These are phyloP conservation scores for Machimus rusticus DNA, from an alignment of 2,888 invertebrate genomes.

Conservation along the genomic window DNA sequence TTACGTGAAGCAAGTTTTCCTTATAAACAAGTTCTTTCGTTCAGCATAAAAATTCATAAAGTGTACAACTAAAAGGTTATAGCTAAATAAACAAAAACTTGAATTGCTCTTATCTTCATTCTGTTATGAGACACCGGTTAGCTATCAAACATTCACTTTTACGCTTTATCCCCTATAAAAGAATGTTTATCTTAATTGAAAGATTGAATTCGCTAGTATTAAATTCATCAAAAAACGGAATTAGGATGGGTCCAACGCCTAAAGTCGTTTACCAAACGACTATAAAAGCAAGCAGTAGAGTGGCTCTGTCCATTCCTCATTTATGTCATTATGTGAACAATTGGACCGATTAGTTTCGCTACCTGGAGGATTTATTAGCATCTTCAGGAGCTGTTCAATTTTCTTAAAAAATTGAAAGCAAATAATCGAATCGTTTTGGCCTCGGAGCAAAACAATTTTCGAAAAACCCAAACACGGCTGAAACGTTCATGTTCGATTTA, in stretches of 20 bases:
- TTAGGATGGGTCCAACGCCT: background rate
- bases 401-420: background rate
- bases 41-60: too few species aligned
- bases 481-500: background rate
- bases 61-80: too few species aligned
- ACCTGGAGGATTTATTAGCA: background rate
- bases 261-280: background rate
- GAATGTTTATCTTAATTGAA: background rate
- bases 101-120: too few species aligned
- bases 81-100: too few species aligned
- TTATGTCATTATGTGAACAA: background rate
- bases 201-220: background rate
- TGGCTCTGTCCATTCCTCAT: background rate
- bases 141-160: too few species aligned
- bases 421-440: background rate
- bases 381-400: background rate
- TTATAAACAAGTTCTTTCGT: too few species aligned
- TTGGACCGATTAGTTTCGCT: background rate
- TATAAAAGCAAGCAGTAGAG: background rate
- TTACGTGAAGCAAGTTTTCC: too few species aligned
- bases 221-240: background rate
- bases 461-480: background rate
- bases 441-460: background rate
- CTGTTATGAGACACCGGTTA: too few species aligned
- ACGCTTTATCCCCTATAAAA: too few species aligned